Percentiles rank a stretch among this genome's conserved stretches.
phyloP scores from a whole-genome alignment of 1,140 invertebrate genomes.

The Agraylea sexmaculata region DNA sequence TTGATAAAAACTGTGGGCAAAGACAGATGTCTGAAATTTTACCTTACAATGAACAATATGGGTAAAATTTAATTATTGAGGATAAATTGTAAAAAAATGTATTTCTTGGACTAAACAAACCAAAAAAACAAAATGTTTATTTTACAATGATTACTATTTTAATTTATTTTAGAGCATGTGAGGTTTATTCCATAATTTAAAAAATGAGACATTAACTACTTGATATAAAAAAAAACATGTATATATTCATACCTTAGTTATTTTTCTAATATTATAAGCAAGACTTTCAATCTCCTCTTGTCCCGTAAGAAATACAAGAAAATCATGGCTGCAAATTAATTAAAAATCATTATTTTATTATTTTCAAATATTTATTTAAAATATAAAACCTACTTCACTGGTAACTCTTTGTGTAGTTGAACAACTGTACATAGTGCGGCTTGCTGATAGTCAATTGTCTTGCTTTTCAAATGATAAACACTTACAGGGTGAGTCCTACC shows the following conservation, averaged over 20 bases:
- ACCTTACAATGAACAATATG: too few relatives aligned
- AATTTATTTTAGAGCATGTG: too few relatives aligned
- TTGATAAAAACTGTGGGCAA: too few relatives aligned
- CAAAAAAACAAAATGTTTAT: too few relatives aligned
- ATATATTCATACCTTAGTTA: constrained; percentile 48
- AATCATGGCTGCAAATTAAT: constrained; percentile 58
- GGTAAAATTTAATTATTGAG: too few relatives aligned
- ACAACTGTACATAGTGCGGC: constrained; percentile 77
- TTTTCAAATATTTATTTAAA: constrained; percentile 16
- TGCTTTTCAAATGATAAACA: constrained; percentile 61
- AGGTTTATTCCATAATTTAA: too few relatives aligned
- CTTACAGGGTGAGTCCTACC: constrained; percentile 80
- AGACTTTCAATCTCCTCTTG: constrained; percentile 96
- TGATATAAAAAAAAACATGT: too few relatives aligned
- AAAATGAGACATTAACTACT: too few relatives aligned
- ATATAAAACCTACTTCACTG: constrained; percentile 54
- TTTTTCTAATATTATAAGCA: constrained; percentile 59
- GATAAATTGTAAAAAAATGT: too few relatives aligned
- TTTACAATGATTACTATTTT: too few relatives aligned
- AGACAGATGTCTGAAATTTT: too few relatives aligned
- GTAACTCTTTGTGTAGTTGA: constrained; percentile 77
- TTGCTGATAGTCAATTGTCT: constrained; percentile 77
- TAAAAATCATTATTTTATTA: constrained; percentile 10
- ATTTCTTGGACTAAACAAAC: too few relatives aligned
- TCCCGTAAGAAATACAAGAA: constrained; percentile 95